These are phyloP conservation scores for Leptopilina drosophilae DNA, from an alignment of 2,888 invertebrate genomes.

Conservation along the genomic window DNA sequence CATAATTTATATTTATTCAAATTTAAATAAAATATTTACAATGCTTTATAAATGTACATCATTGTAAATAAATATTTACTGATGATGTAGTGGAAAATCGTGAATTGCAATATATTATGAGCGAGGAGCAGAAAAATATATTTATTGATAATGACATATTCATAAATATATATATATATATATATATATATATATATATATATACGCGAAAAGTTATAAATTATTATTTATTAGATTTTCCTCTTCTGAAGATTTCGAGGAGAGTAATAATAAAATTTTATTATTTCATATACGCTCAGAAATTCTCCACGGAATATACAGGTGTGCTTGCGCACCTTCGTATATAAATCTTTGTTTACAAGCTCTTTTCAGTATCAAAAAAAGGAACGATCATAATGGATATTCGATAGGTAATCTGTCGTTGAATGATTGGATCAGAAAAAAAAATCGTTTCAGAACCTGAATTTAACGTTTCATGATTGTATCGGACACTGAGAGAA, in stretches of 20 bases:
- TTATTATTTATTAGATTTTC: conserved; percentile 17
- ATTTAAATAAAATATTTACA: background rate
- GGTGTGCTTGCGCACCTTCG: conserved; percentile 51
- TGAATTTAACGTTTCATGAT: conserved; percentile 39
- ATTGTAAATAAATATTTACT: conserved; percentile 14
- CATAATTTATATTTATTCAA: too few species aligned
- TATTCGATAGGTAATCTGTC: conserved; percentile 44
- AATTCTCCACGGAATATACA: conserved; percentile 48
- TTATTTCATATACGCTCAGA: conserved; percentile 3
- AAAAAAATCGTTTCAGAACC: conserved; percentile 39
- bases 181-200: background rate
- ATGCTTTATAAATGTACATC: background rate
- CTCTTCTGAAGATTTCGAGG: background rate
- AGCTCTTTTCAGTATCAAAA: conserved; percentile 50
- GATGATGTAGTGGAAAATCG: background rate
- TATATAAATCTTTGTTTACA: conserved; percentile 57
- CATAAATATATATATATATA: background rate
- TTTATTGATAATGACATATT: conserved; percentile 18
- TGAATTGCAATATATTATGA: conserved; percentile 7
- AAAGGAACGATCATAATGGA: conserved; percentile 47
- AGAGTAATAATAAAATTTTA: conserved; percentile 21
- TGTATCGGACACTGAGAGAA: conserved; percentile 19
- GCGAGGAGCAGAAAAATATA: background rate
- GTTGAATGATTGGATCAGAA: conserved; percentile 37
- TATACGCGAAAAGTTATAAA: conserved; percentile 15